Percentiles rank a stretch among this genome's conserved stretches.
Evolutionary conservation across 2,113 vertebrate genomes (phyloP).

Genomic region (Macrotis lagotis): DNA sequence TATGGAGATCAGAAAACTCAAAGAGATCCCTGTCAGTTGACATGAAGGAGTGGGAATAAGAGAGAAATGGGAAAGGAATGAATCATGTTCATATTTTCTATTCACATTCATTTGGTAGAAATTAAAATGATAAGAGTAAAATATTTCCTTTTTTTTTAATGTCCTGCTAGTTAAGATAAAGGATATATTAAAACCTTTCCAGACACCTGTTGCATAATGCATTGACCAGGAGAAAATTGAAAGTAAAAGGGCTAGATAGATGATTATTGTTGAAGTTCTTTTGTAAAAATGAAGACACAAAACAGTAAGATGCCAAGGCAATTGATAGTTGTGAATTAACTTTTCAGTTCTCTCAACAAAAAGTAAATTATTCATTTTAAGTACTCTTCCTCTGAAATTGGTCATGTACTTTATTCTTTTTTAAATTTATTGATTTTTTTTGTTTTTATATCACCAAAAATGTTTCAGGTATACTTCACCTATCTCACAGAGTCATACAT

Average conservation of each 20-base stretch:
- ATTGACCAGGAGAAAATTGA: not conserved
- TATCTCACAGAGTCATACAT: too few relatives aligned
- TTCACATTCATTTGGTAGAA: not conserved
- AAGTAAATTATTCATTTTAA: not conserved
- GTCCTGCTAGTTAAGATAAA: not conserved
- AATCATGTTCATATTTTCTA: slow-evolving; percentile 23
- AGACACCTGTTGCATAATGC: not conserved
- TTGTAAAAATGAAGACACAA: not conserved
- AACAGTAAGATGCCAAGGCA: not conserved
- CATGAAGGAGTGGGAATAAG: not conserved
- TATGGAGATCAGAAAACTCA: not conserved
- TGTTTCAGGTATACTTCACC: too few relatives aligned
- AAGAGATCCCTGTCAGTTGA: not conserved
- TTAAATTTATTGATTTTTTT: too few relatives aligned
- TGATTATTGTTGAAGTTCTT: not conserved
- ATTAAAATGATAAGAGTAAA: not conserved
- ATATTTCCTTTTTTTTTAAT: not conserved
- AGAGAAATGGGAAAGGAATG: not conserved
- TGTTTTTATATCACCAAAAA: too few relatives aligned
- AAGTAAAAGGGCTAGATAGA: not conserved
- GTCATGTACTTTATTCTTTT: too few relatives aligned
- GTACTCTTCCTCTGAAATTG: too few relatives aligned
- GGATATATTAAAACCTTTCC: not conserved
- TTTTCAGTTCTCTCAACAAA: slow-evolving; percentile 14
- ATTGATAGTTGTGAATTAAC: not conserved